Conservation (phyloP, 1,140 invertebrate genomes). For the Drosophila auraria region DNA sequence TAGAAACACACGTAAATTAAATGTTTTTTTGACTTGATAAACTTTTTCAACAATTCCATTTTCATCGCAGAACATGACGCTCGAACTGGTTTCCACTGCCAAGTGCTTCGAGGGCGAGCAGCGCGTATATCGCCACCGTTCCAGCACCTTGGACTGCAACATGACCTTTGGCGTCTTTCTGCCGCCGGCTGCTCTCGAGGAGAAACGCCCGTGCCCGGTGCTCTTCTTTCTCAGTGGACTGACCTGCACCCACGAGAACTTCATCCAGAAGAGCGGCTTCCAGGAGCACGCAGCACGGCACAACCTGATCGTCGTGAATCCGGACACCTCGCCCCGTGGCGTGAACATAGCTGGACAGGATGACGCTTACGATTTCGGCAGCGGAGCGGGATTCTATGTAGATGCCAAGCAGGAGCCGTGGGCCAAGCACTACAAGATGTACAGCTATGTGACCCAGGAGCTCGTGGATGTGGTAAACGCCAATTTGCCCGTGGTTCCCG, state of each 20-base stretch:
- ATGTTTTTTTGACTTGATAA: background rate
- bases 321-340: constrained; percentile 98
- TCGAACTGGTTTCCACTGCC: constrained; percentile 61
- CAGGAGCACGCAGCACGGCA: constrained; percentile 93
- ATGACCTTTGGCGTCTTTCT: constrained; percentile 98
- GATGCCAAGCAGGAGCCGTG: constrained; percentile 96
- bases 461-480: constrained; percentile 91
- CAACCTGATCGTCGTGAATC: constrained; percentile 91
- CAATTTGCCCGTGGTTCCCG: constrained; percentile 89
- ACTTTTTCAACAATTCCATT: background rate
- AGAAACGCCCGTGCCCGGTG: constrained; percentile 90
- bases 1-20: constrained; percentile 23
- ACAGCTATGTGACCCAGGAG: constrained; percentile 97
- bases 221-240: constrained; percentile 98
- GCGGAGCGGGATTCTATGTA: constrained; percentile 98
- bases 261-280: constrained; percentile 97
- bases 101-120: constrained; percentile 80
- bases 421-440: constrained; percentile 98
- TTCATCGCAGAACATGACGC: constrained; percentile 54
- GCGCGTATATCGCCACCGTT: constrained; percentile 92
- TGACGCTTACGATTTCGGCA: constrained; percentile 97
- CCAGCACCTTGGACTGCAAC: constrained; percentile 92
- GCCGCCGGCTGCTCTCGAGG: constrained; percentile 91
- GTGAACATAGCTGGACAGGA: constrained; percentile 95
- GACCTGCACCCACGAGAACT: constrained; percentile 98